phyloP scores from a whole-genome alignment of 2,888 invertebrate species.

The Rhagophthalmus giganteus region DNA sequence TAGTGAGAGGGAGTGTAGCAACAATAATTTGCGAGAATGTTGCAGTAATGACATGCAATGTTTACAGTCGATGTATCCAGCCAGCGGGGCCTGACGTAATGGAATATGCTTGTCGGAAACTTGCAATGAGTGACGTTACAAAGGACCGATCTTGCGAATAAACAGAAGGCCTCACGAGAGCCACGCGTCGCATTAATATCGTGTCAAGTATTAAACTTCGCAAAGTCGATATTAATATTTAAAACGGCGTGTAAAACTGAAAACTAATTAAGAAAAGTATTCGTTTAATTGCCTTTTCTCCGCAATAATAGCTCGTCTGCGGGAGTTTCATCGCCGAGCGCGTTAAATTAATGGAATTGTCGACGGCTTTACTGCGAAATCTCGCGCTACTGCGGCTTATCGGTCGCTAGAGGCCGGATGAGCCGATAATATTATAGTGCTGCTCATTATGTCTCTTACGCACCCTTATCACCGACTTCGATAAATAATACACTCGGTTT shows the following conservation, averaged over 20 bases:
- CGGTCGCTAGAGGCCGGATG: slow-evolving; percentile 46
- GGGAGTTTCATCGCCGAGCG: slow-evolving; percentile 49
- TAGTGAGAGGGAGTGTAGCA: too few relatives aligned
- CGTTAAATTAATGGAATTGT: slow-evolving; percentile 56
- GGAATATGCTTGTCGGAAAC: slow-evolving; percentile 37
- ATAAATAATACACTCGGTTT: slow-evolving; percentile 40
- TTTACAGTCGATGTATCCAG: slow-evolving; percentile 20
- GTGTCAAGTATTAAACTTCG: slow-evolving; percentile 32
- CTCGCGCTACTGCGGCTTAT: slow-evolving; percentile 49
- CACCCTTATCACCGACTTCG: slow-evolving; percentile 40
- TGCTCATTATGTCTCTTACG: slow-evolving; percentile 43
- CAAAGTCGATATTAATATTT: slow-evolving; percentile 47
- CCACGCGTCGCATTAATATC: slow-evolving; percentile 23
- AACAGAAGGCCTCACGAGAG: slow-evolving; percentile 11
- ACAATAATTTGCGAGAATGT: slow-evolving; percentile 20
- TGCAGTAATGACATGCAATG: slow-evolving; percentile 26
- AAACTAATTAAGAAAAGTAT: slow-evolving; percentile 56
- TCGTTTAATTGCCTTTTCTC: slow-evolving; percentile 52
- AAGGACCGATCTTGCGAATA: slow-evolving; percentile 25
- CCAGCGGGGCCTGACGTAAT: slow-evolving; percentile 31
- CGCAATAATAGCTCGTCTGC: slow-evolving; percentile 49
- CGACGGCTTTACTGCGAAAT: slow-evolving; percentile 51
- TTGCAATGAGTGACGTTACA: slow-evolving; percentile 29
- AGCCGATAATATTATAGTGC: slow-evolving; percentile 46
- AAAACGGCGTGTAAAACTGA: slow-evolving; percentile 50